Conservation (phyloP, 1,140 invertebrate species). For the Paralvinella palmiformis region DNA sequence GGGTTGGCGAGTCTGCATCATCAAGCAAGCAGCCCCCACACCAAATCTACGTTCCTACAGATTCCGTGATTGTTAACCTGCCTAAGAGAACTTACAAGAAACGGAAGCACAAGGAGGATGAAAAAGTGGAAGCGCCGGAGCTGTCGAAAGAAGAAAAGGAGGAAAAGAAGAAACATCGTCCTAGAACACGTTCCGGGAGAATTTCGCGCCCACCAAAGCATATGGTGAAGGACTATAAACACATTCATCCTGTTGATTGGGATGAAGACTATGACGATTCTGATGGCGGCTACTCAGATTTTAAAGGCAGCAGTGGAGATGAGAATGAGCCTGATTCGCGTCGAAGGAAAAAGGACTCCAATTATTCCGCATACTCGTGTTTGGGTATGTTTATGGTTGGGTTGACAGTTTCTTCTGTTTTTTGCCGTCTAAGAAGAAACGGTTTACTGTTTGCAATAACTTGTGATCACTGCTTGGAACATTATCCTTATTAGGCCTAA, state of each 20-base stretch:
- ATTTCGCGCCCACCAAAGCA: constrained; percentile 62
- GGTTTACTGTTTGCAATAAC: no score
- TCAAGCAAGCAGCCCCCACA: constrained; percentile 13
- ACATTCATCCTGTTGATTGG: constrained; percentile 59
- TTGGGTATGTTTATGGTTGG: not conserved
- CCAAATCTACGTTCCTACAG: not conserved
- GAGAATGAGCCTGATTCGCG: no score
- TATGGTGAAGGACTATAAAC: constrained; percentile 64
- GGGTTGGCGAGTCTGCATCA: constrained; percentile 17
- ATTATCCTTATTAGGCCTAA: no score
- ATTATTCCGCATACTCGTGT: not conserved
- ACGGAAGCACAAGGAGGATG: constrained; percentile 40
- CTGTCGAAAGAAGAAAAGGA: constrained; percentile 54
- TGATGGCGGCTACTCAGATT: constrained; percentile 64
- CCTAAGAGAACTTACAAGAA: constrained; percentile 31
- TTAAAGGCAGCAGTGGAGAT: constrained; percentile 54
- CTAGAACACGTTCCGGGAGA: constrained; percentile 58
- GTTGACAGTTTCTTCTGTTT: not conserved
- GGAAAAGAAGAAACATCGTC: constrained; percentile 57
- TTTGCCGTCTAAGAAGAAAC: no score
- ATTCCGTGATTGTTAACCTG: constrained; percentile 19
- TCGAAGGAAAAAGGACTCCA: not conserved
- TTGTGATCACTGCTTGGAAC: no score
- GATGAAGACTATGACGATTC: constrained; percentile 60
- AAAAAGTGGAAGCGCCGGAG: constrained; percentile 41